Conservation (phyloP, 2,113 vertebrate genomes). For the Syrrhaptes paradoxus region DNA sequence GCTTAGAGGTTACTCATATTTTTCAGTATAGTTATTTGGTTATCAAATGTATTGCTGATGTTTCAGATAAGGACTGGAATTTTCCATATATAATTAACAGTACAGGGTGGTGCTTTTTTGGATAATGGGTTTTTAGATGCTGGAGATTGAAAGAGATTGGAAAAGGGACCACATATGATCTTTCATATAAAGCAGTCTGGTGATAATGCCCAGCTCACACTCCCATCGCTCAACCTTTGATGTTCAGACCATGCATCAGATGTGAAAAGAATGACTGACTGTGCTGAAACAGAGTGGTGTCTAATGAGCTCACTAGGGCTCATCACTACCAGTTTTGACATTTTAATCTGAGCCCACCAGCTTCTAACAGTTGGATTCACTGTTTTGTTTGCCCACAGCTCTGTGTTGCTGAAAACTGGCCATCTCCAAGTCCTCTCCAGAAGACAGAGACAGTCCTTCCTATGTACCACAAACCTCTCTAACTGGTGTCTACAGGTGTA, state of each 20-base stretch:
- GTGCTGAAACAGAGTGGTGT: neutral
- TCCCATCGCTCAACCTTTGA: neutral
- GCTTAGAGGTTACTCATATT: neutral
- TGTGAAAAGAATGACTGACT: slow-evolving; percentile 24
- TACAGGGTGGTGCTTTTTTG: neutral
- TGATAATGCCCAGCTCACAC: neutral
- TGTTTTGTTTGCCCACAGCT: neutral
- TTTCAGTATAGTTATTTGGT: neutral
- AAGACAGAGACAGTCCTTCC: neutral
- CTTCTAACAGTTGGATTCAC: neutral
- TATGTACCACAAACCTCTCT: neutral
- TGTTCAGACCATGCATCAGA: neutral
- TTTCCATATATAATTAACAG: slow-evolving; percentile 21
- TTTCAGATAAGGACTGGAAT: neutral
- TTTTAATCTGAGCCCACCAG: neutral
- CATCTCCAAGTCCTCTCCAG: neutral
- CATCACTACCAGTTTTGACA: neutral
- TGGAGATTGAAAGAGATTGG: neutral
- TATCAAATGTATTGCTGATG: slow-evolving; percentile 4
- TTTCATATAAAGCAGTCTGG: neutral
- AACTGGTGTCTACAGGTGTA: neutral
- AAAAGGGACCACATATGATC: neutral
- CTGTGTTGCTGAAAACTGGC: neutral
- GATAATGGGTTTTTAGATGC: neutral
- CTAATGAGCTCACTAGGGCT: slow-evolving; percentile 6